Evolutionary conservation across 2,113 vertebrate species (phyloP), one percentile per base, ranked within the genome.

Genomic region (Ia io): DNA sequence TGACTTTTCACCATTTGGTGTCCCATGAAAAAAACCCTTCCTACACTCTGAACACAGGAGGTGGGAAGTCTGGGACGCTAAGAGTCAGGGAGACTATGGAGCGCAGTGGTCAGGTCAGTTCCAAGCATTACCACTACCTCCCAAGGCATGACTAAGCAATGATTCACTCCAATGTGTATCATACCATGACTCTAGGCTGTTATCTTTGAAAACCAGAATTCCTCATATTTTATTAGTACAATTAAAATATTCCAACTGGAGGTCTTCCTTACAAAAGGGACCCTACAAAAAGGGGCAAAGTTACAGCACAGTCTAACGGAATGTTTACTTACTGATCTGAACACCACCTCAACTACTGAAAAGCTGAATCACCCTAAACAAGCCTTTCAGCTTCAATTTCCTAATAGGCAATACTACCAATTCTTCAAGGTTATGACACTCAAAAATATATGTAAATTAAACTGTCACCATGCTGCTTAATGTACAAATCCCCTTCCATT

Each of bases 171-270:
- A 16, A 0, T 6, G 3, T 44, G 49, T 22, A 51, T 6, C 12
- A 14, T 0, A 5, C 7, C 42, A 51, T 1, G 37, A 59, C 13
- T 61, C 53, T 67, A 51, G 59, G n/a, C 67, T 20, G 1, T 42
- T 51, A 51, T n/a, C 37, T 87, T 47, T 80, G 65, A 93, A 76
- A 95, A 65, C 6, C 40, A 71, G 65, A 25, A 56, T 42, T 69
- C 80, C 44, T 86, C 17, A 2, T 30, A 35, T 69, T 84, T 59
- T n/a, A 40, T 47, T 78, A 74, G 44, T 28, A 6, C 32, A 65
- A 88, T 56, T 42, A 53, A 59, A 78, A 73, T 59, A 83, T 23
- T 83, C 20, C 76, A 69, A 13, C 9, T 22, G 40, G 67, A 84
- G 37, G 74, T 40, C 73, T 70, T 53, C 47, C n/a, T 25, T 13